phyloP scores from a whole-genome alignment of 2,113 vertebrate genomes.

The Barnardius zonarius region DNA sequence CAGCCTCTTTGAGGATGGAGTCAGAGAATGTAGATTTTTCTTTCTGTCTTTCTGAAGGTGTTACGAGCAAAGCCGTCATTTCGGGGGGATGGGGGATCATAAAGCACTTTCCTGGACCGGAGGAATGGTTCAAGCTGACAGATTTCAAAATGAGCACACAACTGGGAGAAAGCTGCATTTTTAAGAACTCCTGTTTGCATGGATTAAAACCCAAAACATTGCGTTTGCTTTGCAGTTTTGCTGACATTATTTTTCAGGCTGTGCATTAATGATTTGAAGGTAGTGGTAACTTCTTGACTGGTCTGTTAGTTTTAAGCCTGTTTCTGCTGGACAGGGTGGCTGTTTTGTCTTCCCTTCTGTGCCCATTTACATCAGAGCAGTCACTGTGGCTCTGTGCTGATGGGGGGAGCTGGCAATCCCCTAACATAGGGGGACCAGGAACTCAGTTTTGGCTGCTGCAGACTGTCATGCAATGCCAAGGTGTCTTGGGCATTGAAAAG shows the following conservation, averaged over 20 bases:
- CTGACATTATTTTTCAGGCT: neutral
- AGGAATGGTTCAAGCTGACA: neutral
- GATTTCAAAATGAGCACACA: slow-evolving; percentile 4
- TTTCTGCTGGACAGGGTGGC: neutral
- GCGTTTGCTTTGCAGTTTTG: slow-evolving; percentile 1
- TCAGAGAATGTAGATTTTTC: neutral
- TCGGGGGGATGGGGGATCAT: neutral
- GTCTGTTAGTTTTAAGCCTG: rapidly evolving
- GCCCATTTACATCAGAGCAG: rapidly evolving
- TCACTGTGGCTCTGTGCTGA: rapidly evolving
- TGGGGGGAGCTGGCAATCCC: neutral
- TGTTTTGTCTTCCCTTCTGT: neutral
- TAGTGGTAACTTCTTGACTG: neutral
- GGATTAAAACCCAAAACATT: neutral
- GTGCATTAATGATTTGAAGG: neutral
- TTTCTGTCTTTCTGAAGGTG: neutral
- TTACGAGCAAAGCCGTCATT: neutral
- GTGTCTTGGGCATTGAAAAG: neutral
- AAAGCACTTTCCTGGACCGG: neutral
- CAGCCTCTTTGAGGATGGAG: neutral
- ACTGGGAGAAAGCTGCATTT: neutral
- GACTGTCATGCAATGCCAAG: neutral
- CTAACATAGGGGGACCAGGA: rapidly evolving
- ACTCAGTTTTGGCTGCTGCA: neutral
- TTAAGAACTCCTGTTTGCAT: neutral